A percentile compares a stretch with the other conserved stretches of the same genome.
Evolutionary conservation across 2,888 invertebrate species (phyloP).

Genomic region (Ferdinandea cuprea): DNA sequence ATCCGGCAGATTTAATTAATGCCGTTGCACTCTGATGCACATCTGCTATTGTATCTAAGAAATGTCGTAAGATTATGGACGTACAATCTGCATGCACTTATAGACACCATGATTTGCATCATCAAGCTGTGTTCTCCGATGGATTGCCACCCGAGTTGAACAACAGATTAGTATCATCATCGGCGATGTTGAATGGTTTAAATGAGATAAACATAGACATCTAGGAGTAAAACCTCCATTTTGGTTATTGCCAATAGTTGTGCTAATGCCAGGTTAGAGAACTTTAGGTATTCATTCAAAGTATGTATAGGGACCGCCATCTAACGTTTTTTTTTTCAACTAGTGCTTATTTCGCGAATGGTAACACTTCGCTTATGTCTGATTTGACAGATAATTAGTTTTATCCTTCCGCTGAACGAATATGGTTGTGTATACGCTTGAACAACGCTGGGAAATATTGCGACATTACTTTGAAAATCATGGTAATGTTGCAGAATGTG

Average conservation of each 20-base stretch:
- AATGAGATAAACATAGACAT: constrained; percentile 15
- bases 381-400: no score
- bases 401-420: no score
- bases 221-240: background rate
- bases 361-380: no score
- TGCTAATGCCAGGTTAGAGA: no score
- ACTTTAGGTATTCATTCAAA: no score
- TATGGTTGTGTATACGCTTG: no score
- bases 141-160: constrained; percentile 37
- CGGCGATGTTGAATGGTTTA: constrained; percentile 29
- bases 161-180: constrained; percentile 29
- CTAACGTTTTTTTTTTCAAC: no score
- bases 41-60: constrained; percentile 1
- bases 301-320: no score
- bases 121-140: constrained; percentile 18
- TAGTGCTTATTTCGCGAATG: no score
- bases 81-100: constrained; percentile 6
- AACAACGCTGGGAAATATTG: no score
- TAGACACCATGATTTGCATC: constrained; percentile 35
- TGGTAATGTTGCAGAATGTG: no score
- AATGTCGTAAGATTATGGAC: constrained; percentile 6
- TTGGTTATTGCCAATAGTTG: background rate
- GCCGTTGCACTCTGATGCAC: background rate
- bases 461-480: no score
- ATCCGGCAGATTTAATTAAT: background rate